Evolutionary conservation across 2,113 vertebrate genomes (phyloP).

Genomic region (Trachemys scripta): DNA sequence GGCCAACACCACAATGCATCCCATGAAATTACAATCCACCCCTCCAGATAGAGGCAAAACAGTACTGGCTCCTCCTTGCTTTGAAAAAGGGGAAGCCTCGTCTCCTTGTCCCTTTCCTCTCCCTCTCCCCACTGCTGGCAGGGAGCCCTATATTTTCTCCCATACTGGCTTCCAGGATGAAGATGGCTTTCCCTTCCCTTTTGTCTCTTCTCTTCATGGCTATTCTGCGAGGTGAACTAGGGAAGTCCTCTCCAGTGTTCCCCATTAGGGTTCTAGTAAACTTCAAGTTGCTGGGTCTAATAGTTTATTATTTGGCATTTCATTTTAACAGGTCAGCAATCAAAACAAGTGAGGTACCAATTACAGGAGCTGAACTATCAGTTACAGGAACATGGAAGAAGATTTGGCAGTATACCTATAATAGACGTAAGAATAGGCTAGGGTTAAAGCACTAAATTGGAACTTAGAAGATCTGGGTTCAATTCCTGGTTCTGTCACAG

Average conservation of each 20-base stretch:
- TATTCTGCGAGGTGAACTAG: neutral
- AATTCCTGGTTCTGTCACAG: neutral
- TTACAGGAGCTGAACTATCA: constrained; percentile 36
- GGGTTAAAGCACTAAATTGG: constrained; percentile 40
- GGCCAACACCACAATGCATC: neutral
- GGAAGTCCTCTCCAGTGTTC: neutral
- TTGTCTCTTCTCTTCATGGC: neutral
- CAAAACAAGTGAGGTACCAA: constrained; percentile 42
- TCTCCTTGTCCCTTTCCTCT: neutral
- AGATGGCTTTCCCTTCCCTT: neutral
- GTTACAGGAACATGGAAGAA: constrained; percentile 13
- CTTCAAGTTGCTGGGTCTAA: neutral
- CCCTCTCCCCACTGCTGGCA: neutral
- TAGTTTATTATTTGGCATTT: constrained; percentile 1
- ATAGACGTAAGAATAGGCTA: neutral
- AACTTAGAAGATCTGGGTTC: neutral
- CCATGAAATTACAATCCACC: neutral
- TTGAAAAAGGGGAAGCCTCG: neutral
- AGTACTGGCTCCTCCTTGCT: neutral
- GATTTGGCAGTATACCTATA: neutral
- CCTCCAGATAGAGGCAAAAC: neutral
- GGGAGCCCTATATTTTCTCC: neutral
- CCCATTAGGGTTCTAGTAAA: neutral
- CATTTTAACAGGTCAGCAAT: constrained; percentile 29
- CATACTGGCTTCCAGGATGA: neutral